phyloP scores from a whole-genome alignment of 2,888 invertebrate species.

The Sphaerophoria taeniata region DNA sequence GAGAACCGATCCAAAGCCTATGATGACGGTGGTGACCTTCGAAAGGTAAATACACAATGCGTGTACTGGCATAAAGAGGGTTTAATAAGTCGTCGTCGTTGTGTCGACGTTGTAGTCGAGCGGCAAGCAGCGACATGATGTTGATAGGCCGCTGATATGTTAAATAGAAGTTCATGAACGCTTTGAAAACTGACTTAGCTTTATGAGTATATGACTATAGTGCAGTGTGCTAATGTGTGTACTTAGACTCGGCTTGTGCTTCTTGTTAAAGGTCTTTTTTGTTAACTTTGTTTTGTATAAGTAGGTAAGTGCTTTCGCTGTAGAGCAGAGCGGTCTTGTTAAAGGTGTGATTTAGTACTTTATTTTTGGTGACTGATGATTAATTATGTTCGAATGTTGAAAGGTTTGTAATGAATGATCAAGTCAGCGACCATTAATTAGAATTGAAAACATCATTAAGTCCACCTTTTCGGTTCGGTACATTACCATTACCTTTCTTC shows the following conservation, averaged over 20 bases:
- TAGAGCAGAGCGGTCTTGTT: not conserved
- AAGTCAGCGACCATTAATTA: not conserved
- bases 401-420: conserved; percentile 10
- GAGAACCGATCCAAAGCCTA: not conserved
- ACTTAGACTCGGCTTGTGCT: not conserved
- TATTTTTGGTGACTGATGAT: conserved; percentile 7
- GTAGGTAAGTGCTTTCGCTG: not conserved
- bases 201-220: not conserved
- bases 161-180: conserved; percentile 21
- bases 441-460: not conserved
- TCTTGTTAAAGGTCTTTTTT: not conserved
- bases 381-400: conserved; percentile 13
- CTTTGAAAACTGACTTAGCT: not conserved
- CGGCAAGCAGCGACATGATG: not conserved
- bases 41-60: conserved; percentile 37
- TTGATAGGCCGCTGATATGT: conserved; percentile 47
- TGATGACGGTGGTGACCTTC: conserved; percentile 32
- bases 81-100: conserved; percentile 37
- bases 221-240: not conserved
- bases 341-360: not conserved
- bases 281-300: not conserved
- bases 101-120: too few species aligned
- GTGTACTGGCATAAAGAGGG: conserved; percentile 50
- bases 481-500: not conserved
- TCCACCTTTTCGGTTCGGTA: not conserved